These are phyloP conservation scores for Brevimyrus niger DNA, from an alignment of 2,113 vertebrate genomes.

Conservation along the genomic window DNA sequence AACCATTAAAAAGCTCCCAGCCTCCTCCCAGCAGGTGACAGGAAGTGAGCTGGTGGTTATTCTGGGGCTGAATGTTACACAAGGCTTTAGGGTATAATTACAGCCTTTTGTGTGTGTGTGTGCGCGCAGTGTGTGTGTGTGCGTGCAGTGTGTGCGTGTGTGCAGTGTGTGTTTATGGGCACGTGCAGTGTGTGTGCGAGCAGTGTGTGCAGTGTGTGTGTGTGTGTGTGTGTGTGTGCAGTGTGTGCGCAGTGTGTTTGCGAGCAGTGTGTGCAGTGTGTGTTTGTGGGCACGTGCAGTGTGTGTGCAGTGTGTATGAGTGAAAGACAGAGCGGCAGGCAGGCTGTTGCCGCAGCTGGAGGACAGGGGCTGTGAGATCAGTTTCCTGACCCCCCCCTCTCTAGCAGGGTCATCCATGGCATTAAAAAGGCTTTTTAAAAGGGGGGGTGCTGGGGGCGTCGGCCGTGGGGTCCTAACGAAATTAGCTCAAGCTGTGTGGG, in stretches of 20 bases:
- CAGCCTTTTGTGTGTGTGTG: background rate
- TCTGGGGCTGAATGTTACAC: background rate
- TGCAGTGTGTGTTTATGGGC: no score
- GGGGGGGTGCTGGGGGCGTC: slow-evolving; percentile 25
- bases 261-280: no score
- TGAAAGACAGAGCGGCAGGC: background rate
- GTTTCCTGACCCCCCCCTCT: slow-evolving; percentile 1
- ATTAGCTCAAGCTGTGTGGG: slow-evolving; percentile 35
- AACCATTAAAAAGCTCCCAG: slow-evolving; percentile 2
- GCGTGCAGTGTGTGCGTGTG: no score
- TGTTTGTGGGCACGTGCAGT: no score
- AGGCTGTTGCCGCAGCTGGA: background rate
- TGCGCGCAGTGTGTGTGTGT: background rate
- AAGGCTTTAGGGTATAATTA: background rate
- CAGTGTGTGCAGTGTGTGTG: no score
- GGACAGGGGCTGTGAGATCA: background rate
- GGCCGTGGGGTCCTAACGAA: slow-evolving; percentile 25
- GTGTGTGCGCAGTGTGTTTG: background rate
- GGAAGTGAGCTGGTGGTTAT: background rate
- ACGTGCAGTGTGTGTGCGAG: no score
- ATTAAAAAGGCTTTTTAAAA: background rate
- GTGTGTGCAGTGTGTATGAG: no score
- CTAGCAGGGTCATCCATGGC: slow-evolving; percentile 27
- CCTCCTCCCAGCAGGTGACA: background rate
- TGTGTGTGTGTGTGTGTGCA: background rate